phyloP scores from a whole-genome alignment of 1,140 invertebrate species.

The Sipha flava region DNA sequence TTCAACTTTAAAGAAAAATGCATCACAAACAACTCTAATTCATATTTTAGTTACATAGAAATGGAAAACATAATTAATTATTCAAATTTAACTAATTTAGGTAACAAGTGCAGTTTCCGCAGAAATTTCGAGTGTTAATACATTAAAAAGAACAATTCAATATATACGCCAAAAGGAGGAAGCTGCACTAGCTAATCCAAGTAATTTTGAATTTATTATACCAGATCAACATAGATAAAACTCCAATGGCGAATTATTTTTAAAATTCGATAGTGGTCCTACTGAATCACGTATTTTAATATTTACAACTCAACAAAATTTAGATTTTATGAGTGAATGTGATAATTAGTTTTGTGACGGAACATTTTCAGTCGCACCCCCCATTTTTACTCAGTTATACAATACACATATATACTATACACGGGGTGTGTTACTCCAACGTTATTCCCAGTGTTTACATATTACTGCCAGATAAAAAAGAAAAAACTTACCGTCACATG shows the following conservation, averaged over 20 bases:
- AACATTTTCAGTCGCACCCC: not conserved
- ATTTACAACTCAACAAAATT: too few relatives aligned
- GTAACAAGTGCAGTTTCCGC: not conserved
- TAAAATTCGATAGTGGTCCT: not conserved
- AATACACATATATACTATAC: not conserved
- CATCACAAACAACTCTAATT: too few relatives aligned
- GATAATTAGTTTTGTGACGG: too few relatives aligned
- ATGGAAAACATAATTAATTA: too few relatives aligned
- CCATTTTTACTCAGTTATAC: not conserved
- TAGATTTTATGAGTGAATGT: too few relatives aligned
- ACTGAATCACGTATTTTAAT: not conserved
- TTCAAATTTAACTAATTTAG: not conserved
- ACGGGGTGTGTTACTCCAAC: not conserved
- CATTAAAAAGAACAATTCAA: not conserved
- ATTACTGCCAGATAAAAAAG: not conserved
- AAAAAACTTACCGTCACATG: not conserved
- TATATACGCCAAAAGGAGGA: not conserved
- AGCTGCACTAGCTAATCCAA: not conserved
- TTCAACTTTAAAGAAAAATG: too few relatives aligned
- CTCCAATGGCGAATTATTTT: not conserved
- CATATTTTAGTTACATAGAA: too few relatives aligned
- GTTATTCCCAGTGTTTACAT: too few relatives aligned
- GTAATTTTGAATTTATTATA: not conserved
- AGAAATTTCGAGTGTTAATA: not conserved
- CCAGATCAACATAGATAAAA: not conserved